Evolutionary conservation across 1,140 invertebrate species (phyloP).

Genomic region (Bicyclus anynana): DNA sequence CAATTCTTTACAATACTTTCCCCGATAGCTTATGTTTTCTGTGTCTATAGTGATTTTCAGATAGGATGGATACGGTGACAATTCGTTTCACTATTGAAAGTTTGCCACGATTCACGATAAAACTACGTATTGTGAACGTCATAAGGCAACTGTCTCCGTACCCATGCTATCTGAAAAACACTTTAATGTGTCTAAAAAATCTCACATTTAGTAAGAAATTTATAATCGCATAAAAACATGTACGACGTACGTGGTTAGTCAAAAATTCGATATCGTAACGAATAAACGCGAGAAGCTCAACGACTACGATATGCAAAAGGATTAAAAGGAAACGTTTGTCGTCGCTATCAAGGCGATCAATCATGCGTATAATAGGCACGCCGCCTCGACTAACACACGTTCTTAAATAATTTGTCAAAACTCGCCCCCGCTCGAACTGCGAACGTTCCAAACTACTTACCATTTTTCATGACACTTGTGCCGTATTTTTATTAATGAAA

Average conservation of each 20-base stretch:
- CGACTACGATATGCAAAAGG: constrained; percentile 24
- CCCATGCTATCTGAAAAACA: no score
- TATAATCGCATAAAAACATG: neutral
- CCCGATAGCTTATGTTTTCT: no score
- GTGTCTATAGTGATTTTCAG: no score
- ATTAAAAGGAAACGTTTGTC: constrained; percentile 54
- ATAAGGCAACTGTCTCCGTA: no score
- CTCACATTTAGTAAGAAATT: no score
- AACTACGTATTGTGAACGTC: no score
- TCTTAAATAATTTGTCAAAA: constrained; percentile 75
- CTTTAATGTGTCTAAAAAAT: no score
- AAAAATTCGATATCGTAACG: neutral
- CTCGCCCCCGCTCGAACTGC: constrained; percentile 42
- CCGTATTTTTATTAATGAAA: constrained; percentile 26
- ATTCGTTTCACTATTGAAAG: no score
- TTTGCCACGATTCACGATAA: no score
- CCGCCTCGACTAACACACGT: constrained; percentile 57
- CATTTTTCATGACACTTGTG: constrained; percentile 47
- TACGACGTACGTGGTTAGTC: no score
- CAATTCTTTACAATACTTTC: no score
- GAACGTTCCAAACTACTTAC: constrained; percentile 45
- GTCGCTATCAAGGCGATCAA: constrained; percentile 61
- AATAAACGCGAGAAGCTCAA: neutral
- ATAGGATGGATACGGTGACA: no score
- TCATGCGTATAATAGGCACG: constrained; percentile 65